phyloP scores from a whole-genome alignment of 2,888 invertebrate genomes.

The Ichneumon xanthorius region DNA sequence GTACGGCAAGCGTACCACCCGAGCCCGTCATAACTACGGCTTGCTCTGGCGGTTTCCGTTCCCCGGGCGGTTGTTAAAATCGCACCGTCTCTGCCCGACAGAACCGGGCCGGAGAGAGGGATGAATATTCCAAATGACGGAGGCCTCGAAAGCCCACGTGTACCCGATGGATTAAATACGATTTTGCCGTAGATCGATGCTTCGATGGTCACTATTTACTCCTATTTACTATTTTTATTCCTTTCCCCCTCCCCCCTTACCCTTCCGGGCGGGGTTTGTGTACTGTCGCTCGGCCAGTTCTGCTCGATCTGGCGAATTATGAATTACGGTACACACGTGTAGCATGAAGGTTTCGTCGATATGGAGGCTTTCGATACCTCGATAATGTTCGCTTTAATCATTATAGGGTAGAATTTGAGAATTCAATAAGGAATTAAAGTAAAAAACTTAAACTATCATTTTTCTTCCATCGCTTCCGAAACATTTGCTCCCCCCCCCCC shows the following conservation, averaged over 20 bases:
- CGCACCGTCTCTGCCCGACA: not conserved
- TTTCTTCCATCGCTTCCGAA: no score
- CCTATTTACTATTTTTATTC: no score
- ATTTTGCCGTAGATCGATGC: slow-evolving; percentile 37
- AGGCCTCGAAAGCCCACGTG: slow-evolving; percentile 9
- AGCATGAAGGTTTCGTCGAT: not conserved
- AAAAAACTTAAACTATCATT: no score
- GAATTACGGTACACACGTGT: slow-evolving; percentile 3
- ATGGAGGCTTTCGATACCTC: not conserved
- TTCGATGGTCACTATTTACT: not conserved
- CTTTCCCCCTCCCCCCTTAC: no score
- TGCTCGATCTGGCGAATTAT: slow-evolving; percentile 4
- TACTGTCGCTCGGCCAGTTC: not conserved
- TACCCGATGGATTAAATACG: slow-evolving; percentile 23
- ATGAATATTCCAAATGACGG: slow-evolving; percentile 38
- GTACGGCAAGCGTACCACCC: slow-evolving; percentile 3
- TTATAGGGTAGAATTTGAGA: no score
- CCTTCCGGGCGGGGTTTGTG: not conserved
- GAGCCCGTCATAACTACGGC: slow-evolving; percentile 50
- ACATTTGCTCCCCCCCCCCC: not conserved
- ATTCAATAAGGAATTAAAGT: no score
- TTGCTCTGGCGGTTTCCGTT: slow-evolving; percentile 37
- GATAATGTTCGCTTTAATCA: not conserved
- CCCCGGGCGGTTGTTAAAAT: slow-evolving; percentile 50
- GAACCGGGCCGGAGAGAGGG: slow-evolving; percentile 16